Evolutionary conservation across 92 coral and sea anemone genomes (phyloP).

Genomic region (Phenganax marumi): DNA sequence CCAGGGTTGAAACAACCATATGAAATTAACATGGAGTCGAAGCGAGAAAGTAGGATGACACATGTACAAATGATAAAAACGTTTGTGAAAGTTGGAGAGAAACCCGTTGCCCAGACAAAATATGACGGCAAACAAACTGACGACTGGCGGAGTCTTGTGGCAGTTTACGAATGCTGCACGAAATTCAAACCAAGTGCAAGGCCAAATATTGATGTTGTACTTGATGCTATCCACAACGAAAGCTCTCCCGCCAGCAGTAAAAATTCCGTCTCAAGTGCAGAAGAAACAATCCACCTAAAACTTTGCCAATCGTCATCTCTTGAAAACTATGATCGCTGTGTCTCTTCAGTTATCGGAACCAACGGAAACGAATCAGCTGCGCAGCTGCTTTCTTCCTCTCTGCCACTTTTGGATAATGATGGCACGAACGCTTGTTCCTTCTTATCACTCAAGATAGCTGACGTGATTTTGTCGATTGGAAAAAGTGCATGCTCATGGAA

Average conservation of each 20-base stretch:
- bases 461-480: neutral
- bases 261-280: neutral
- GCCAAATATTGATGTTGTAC: neutral
- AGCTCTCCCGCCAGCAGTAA: neutral
- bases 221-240: neutral
- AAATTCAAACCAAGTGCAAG: conserved; percentile 14
- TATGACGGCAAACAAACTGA: conserved; percentile 38
- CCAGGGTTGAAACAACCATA: conserved; percentile 24
- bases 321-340: conserved; percentile 10
- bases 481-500: neutral
- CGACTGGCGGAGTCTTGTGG: conserved; percentile 24
- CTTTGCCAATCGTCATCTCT: conserved; percentile 6
- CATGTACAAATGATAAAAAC: neutral
- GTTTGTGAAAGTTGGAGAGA: conserved; percentile 1
- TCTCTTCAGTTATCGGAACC: neutral
- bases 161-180: conserved; percentile 9
- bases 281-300: neutral
- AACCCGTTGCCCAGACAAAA: conserved; percentile 19
- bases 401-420: conserved; percentile 1
- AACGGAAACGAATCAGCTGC: neutral
- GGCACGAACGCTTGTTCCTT: conserved; percentile 21
- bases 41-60: neutral
- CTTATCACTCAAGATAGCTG: conserved; percentile 6
- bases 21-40: neutral
- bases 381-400: neutral